These are phyloP conservation scores for Pristiophorus japonicus DNA, from an alignment of 2,113 vertebrate genomes.

Conservation along the genomic window DNA sequence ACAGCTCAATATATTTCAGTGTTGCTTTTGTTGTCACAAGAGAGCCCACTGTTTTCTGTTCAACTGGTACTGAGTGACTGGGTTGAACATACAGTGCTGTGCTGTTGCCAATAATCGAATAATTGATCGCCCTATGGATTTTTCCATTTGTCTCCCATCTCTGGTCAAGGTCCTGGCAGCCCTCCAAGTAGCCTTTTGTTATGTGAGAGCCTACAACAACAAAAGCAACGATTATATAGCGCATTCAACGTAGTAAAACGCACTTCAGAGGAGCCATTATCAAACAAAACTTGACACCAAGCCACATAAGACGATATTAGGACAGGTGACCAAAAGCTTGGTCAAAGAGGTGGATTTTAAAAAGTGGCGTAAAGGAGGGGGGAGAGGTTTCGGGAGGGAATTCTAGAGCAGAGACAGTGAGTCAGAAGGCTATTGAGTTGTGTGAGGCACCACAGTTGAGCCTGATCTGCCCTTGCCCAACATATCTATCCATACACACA, in stretches of 20 bases:
- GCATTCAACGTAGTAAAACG: no score
- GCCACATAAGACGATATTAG: background rate
- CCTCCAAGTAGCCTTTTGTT: background rate
- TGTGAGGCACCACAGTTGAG: background rate
- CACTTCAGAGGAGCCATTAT: background rate
- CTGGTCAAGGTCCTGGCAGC: background rate
- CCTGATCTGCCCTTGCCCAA: background rate
- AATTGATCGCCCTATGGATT: background rate
- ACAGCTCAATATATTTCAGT: conserved; percentile 26
- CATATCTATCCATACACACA: background rate
- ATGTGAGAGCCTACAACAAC: background rate
- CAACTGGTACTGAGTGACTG: conserved; percentile 1
- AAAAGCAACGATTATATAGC: background rate
- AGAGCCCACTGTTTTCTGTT: conserved; percentile 24
- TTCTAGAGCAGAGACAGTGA: background rate
- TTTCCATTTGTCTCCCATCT: background rate
- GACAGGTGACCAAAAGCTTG: no score
- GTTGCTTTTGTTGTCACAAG: conserved; percentile 23
- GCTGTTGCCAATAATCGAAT: background rate
- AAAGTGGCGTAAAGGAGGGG: background rate
- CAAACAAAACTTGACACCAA: background rate
- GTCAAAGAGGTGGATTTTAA: no score
- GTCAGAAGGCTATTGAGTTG: background rate
- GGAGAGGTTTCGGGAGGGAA: background rate
- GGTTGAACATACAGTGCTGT: background rate